Base-by-base conservation (phyloP, 2,113 vertebrate species). In the Pangasianodon gigas region DNA sequence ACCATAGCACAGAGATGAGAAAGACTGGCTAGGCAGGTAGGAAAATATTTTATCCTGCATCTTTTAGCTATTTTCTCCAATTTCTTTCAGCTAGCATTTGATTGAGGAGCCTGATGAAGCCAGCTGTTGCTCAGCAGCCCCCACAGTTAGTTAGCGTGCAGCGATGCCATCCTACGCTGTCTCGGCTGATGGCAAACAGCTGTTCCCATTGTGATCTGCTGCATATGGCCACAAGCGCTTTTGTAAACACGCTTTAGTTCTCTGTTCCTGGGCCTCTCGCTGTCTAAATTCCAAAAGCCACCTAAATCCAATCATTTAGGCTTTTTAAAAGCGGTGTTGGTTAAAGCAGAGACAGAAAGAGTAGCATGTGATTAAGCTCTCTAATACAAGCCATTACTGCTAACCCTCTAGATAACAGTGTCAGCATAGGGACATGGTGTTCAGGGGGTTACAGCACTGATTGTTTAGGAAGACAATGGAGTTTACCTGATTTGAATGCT, bases 401-500 rank as follows among this genome's bases (percentile, higher is more conserved):
- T 67, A 85, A 37, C 62, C 67, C 67, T 32, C 24, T 51, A 54
- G 65, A 74, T 32, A 88, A 37, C 84, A 83, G 79, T 80, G 44
- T 65, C 46, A 54, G 26, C 67, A 51, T 87, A 75, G 85, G 94
- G 93, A 94, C 93, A 82, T 62, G 46, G 80, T 60, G 46, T 92
- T 89, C 2, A 85, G 89, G 88, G 81, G 94, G 93, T 95, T 95
- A 95, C 69, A 90, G 91, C 91, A 29, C 13, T 95, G 95, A 95
- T 96, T 95, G 95, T 95, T 96, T 93, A 32, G 93, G 90, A 80
- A 95, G 96, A 96, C 96, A 96, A 96, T 96, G 92, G 93, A 93
- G 95, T 96, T 95, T 95, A 96, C 96, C 95, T 96, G 96, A 90
- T 94, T 94, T 95, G 95, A 96, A 96, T 96, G 90, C 94, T 92